A percentile compares a stretch with the other conserved stretches of the same genome.
Evolutionary conservation across 2,888 invertebrate species (phyloP).

Genomic region (Chydorus sphaericus): DNA sequence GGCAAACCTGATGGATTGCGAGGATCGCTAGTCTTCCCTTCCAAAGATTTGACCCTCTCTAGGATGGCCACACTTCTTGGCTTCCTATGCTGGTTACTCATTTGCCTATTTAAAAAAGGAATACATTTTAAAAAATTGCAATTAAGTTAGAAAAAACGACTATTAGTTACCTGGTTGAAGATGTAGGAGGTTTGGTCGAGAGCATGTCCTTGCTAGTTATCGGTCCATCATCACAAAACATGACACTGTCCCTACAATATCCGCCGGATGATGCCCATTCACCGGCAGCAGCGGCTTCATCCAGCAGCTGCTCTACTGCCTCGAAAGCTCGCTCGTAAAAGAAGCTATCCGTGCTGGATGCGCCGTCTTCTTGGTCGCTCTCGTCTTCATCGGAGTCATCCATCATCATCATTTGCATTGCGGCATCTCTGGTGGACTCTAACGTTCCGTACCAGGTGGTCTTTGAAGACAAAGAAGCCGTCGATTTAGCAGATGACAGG

Average conservation of each 20-base stretch:
- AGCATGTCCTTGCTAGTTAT: slow-evolving; percentile 15
- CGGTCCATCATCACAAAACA: slow-evolving; percentile 64
- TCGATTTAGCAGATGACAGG: not conserved
- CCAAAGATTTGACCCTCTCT: slow-evolving; percentile 26
- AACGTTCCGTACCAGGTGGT: slow-evolving; percentile 3
- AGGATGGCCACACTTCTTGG: slow-evolving; percentile 22
- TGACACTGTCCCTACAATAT: slow-evolving; percentile 63
- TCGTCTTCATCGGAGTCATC: slow-evolving; percentile 12
- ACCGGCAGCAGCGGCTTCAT: slow-evolving; percentile 26
- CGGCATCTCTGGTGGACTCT: not conserved
- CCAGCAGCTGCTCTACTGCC: slow-evolving; percentile 50
- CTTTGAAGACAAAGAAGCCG: not conserved
- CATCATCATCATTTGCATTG: slow-evolving; percentile 2
- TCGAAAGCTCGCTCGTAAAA: slow-evolving; percentile 57
- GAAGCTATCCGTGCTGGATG: slow-evolving; percentile 46
- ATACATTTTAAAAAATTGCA: no score
- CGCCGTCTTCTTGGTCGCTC: slow-evolving; percentile 27
- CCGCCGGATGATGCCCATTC: no score
- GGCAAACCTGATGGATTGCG: no score
- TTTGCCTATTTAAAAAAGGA: no score
- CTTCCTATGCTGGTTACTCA: slow-evolving; percentile 15
- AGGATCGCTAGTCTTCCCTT: slow-evolving; percentile 25
- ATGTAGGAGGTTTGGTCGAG: slow-evolving; percentile 16
- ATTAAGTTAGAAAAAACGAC: no score
- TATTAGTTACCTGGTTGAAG: no score